These are phyloP conservation scores for Graphium colonna DNA, from an alignment of 2,888 invertebrate species.

Conservation along the genomic window DNA sequence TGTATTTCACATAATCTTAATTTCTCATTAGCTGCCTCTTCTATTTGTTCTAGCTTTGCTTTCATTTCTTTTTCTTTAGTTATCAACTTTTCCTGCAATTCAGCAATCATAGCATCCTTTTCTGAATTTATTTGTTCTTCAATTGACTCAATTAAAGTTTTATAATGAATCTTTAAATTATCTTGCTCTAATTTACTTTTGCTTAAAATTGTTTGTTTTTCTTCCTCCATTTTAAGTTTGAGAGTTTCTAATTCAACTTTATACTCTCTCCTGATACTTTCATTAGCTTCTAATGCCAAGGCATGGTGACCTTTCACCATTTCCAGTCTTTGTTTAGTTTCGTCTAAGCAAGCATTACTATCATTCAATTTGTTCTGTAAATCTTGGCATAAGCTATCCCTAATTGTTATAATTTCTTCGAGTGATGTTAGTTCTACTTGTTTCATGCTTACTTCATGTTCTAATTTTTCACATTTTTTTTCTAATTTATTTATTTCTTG, in stretches of 20 bases:
- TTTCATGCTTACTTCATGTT: constrained; percentile 61
- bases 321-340: constrained; percentile 67
- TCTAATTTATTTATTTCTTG: constrained; percentile 51
- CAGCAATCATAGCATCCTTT: constrained; percentile 55
- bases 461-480: constrained; percentile 56
- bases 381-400: constrained; percentile 69
- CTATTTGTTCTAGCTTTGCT: constrained; percentile 69
- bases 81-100: constrained; percentile 53
- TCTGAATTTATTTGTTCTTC: constrained; percentile 57
- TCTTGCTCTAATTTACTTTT: constrained; percentile 64
- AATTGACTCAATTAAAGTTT: constrained; percentile 50
- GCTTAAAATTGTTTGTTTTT: constrained; percentile 57
- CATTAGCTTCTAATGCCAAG: constrained; percentile 72
- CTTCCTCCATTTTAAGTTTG: constrained; percentile 68
- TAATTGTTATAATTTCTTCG: constrained; percentile 65
- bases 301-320: constrained; percentile 76
- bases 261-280: constrained; percentile 72
- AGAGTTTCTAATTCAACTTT: constrained; percentile 67
- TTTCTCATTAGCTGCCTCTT: constrained; percentile 68
- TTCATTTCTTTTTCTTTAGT: constrained; percentile 64
- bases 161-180: constrained; percentile 55
- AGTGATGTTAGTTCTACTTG: constrained; percentile 64
- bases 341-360: constrained; percentile 55
- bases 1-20: constrained; percentile 70
- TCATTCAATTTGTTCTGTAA: constrained; percentile 64